Evolutionary conservation across 1,140 invertebrate species (phyloP).

Genomic region (Brachionus plicatilis): DNA sequence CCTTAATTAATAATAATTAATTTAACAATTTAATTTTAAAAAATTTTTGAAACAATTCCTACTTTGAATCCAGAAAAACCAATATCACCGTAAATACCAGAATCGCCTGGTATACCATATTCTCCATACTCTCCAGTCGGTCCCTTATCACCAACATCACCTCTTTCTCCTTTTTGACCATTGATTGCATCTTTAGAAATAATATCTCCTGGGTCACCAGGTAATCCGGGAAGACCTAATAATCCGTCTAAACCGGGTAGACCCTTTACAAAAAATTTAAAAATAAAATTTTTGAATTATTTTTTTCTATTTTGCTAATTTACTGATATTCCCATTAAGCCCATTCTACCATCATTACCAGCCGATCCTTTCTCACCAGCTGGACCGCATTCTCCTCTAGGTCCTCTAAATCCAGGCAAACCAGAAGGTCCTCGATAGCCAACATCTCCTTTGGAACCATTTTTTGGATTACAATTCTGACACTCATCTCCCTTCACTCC

Average conservation of each 20-base stretch:
- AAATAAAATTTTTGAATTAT: too few species aligned
- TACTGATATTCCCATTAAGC: not conserved
- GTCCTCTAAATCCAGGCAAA: not conserved
- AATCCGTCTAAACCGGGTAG: constrained; percentile 11
- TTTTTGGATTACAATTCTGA: constrained; percentile 5
- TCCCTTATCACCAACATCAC: constrained; percentile 6
- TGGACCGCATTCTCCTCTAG: constrained; percentile 2
- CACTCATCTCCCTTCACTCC: constrained; percentile 26
- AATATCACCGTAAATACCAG: constrained; percentile 27
- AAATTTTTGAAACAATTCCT: not conserved
- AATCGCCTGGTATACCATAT: not conserved
- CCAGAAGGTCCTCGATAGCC: not conserved
- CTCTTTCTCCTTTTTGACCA: constrained; percentile 1
- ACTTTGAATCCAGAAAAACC: constrained; percentile 34
- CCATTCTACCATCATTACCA: constrained; percentile 19
- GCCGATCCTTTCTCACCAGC: not conserved
- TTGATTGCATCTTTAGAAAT: not conserved
- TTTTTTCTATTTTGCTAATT: not conserved
- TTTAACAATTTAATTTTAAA: not conserved
- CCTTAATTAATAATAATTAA: not conserved
- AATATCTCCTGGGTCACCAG: constrained; percentile 25
- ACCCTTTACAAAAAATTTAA: not conserved
- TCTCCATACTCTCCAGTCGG: constrained; percentile 9
- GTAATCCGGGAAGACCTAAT: constrained; percentile 9
- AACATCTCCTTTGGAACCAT: not conserved